These are phyloP conservation scores for Dendroctonus valens DNA, from an alignment of 1,140 invertebrate genomes.

Conservation along the genomic window DNA sequence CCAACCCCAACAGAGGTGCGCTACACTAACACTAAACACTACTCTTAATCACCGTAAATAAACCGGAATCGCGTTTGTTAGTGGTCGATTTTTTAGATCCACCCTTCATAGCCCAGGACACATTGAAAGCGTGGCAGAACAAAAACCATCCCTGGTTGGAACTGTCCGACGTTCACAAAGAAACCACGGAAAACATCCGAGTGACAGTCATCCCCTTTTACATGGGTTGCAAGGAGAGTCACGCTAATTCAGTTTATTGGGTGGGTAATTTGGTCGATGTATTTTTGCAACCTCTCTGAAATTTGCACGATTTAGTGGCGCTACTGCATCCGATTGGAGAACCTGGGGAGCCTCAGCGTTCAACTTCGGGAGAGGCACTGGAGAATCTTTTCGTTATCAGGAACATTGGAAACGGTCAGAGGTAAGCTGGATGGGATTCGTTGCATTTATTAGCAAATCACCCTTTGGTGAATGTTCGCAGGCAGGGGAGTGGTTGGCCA, in stretches of 20 bases:
- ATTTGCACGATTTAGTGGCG: conserved; percentile 69
- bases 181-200: conserved; percentile 93
- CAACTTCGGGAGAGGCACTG: conserved; percentile 94
- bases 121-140: conserved; percentile 91
- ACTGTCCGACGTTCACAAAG: conserved; percentile 94
- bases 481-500: conserved; percentile 91
- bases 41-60: not conserved
- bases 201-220: conserved; percentile 98
- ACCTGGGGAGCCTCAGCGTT: conserved; percentile 84
- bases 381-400: conserved; percentile 93
- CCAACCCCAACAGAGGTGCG: conserved; percentile 73
- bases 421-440: conserved; percentile 45
- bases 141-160: conserved; percentile 97
- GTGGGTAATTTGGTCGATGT: conserved; percentile 53
- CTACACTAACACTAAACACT: not conserved
- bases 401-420: conserved; percentile 91
- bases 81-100: conserved; percentile 62
- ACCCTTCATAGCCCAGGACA: conserved; percentile 85
- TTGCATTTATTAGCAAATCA: not conserved
- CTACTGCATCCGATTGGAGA: conserved; percentile 95
- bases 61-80: conserved; percentile 5
- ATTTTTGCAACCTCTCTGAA: too few species aligned
- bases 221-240: conserved; percentile 89
- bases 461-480: conserved; percentile 7
- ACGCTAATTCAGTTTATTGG: conserved; percentile 89